Percentiles rank a stretch among this genome's conserved stretches.
phyloP scores from a whole-genome alignment of 2,888 invertebrate species.

The Napeogenes inachia region DNA sequence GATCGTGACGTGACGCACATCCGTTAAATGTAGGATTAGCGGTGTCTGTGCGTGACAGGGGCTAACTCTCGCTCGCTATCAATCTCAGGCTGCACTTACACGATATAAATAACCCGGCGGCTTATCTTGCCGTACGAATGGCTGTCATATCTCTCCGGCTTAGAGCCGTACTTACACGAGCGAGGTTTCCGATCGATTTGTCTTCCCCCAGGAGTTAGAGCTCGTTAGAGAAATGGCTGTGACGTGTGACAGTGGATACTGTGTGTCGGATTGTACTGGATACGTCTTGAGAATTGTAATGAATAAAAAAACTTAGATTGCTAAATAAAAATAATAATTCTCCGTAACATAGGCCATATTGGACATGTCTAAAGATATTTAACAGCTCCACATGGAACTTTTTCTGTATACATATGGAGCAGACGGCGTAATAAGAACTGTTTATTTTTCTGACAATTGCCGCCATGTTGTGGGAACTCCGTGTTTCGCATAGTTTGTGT shows the following conservation, averaged over 20 bases:
- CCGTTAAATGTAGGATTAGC: slow-evolving; percentile 22
- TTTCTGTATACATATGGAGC: slow-evolving; percentile 3
- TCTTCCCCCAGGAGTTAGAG: slow-evolving; percentile 32
- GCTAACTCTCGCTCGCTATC: slow-evolving; percentile 20
- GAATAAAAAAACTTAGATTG: no score
- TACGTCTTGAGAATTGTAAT: no score
- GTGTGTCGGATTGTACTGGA: background rate
- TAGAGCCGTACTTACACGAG: slow-evolving; percentile 27
- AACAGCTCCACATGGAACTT: background rate
- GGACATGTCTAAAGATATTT: background rate
- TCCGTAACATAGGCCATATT: no score
- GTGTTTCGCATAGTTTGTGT: slow-evolving; percentile 20
- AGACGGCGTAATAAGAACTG: slow-evolving; percentile 16
- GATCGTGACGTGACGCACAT: slow-evolving; percentile 17
- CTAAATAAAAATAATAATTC: no score
- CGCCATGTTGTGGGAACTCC: slow-evolving; percentile 21
- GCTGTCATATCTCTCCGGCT: slow-evolving; percentile 32
- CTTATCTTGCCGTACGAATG: slow-evolving; percentile 33
- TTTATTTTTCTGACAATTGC: slow-evolving; percentile 22
- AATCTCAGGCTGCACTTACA: slow-evolving; percentile 20
- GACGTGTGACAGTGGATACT: slow-evolving; percentile 12
- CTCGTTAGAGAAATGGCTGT: slow-evolving; percentile 20
- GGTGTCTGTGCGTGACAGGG: slow-evolving; percentile 18
- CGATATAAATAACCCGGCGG: slow-evolving; percentile 25
- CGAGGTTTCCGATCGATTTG: slow-evolving; percentile 32